Evolutionary conservation across 2,888 invertebrate species (phyloP).

Genomic region (Trissoscelio sp.): DNA sequence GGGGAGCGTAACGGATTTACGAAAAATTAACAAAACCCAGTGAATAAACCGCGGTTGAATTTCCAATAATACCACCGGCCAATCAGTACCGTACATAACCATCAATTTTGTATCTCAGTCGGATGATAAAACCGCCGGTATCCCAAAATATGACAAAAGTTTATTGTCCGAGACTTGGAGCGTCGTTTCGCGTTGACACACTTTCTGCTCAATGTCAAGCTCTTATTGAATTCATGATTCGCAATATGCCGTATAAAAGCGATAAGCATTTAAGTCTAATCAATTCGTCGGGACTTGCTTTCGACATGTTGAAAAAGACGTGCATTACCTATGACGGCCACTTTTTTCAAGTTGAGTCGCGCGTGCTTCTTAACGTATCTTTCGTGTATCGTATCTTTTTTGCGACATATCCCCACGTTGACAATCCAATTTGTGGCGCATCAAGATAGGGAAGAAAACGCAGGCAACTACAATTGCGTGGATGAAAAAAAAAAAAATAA

Average conservation of each 20-base stretch:
- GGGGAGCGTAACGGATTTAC: not conserved
- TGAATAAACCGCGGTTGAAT: slow-evolving; percentile 8
- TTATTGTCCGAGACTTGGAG: slow-evolving; percentile 15
- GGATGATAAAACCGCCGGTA: slow-evolving; percentile 36
- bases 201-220: slow-evolving; percentile 28
- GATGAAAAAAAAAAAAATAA: slow-evolving; percentile 39
- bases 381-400: slow-evolving; percentile 37
- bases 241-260: slow-evolving; percentile 4
- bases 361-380: slow-evolving; percentile 57
- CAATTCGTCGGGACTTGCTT: slow-evolving; percentile 40
- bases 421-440: slow-evolving; percentile 78
- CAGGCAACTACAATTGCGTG: slow-evolving; percentile 38
- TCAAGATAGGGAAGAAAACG: slow-evolving; percentile 71
- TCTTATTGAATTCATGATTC: slow-evolving; percentile 37
- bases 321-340: slow-evolving; percentile 19
- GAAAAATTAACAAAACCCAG: slow-evolving; percentile 25
- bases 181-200: not conserved
- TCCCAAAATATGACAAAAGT: slow-evolving; percentile 32
- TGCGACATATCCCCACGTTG: slow-evolving; percentile 70
- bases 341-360: slow-evolving; percentile 18
- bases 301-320: slow-evolving; percentile 47
- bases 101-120: slow-evolving; percentile 26
- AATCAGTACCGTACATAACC: slow-evolving; percentile 23
- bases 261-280: slow-evolving; percentile 47
- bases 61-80: slow-evolving; percentile 8